A percentile compares a stretch with the other conserved stretches of the same genome.
phyloP scores from a whole-genome alignment of 2,888 invertebrate genomes.

The Lepetodrilus schrolli region DNA sequence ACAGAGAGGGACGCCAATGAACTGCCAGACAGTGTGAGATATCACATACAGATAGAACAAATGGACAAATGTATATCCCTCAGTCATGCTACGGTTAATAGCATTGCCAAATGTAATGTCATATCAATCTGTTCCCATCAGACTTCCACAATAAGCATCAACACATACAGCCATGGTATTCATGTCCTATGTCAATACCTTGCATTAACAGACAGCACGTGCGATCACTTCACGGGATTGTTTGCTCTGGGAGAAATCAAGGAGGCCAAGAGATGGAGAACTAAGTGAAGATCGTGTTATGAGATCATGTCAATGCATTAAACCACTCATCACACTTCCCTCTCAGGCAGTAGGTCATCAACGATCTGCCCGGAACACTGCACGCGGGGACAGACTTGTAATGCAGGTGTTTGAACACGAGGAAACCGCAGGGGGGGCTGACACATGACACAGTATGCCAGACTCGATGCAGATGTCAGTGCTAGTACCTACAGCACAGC shows the following conservation, averaged over 20 bases:
- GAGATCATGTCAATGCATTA: background rate
- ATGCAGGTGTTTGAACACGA: background rate
- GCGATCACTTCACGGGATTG: background rate
- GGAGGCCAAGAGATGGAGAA: background rate
- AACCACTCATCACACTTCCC: background rate
- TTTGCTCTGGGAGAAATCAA: background rate
- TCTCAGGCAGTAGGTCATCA: background rate
- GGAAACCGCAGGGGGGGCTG: background rate
- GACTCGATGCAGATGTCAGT: too few relatives aligned
- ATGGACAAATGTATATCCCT: too few relatives aligned
- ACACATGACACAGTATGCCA: too few relatives aligned
- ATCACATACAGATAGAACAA: too few relatives aligned
- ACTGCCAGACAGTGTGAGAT: too few relatives aligned
- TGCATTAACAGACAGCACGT: background rate
- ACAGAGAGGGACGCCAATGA: too few relatives aligned
- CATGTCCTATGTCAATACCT: background rate
- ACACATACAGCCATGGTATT: background rate
- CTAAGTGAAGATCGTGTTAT: background rate
- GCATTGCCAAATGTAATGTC: too few relatives aligned
- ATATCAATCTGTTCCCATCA: too few relatives aligned
- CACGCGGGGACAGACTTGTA: background rate
- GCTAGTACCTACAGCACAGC: too few relatives aligned
- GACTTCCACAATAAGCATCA: too few relatives aligned
- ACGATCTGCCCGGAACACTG: background rate
- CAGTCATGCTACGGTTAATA: too few relatives aligned